Conservation (phyloP, 2,888 invertebrate species). For the Podotricha telesiphe region DNA sequence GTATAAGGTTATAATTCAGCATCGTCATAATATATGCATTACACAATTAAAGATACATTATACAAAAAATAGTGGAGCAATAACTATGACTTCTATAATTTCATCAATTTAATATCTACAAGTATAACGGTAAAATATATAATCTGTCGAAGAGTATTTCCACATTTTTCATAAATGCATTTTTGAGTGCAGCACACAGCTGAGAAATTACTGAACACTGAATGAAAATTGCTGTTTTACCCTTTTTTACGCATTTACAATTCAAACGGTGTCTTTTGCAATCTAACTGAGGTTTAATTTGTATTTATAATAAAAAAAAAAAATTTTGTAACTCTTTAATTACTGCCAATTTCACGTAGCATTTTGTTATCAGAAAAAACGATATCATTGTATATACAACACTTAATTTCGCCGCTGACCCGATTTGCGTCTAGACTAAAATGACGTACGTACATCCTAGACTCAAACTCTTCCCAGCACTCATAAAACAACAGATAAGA, state of each 20-base stretch:
- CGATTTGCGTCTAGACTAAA: conserved; percentile 69
- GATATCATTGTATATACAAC: conserved; percentile 62
- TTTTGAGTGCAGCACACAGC: too few species aligned
- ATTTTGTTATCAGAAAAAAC: conserved; percentile 52
- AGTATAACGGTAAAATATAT: neutral
- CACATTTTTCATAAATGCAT: too few species aligned
- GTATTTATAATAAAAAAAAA: conserved; percentile 45
- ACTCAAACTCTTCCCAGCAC: conserved; percentile 61
- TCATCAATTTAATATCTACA: neutral
- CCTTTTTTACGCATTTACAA: too few species aligned
- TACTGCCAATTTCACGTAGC: conserved; percentile 66
- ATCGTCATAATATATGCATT: neutral
- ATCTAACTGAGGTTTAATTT: too few species aligned
- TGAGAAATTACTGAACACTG: too few species aligned
- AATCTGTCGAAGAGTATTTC: too few species aligned
- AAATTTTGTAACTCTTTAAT: conserved; percentile 68
- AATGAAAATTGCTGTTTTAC: too few species aligned
- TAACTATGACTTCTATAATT: neutral
- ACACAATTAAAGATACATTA: neutral
- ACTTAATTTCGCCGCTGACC: conserved; percentile 74
- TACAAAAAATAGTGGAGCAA: neutral
- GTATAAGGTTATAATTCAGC: conserved; percentile 23
- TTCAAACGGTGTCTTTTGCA: too few species aligned
- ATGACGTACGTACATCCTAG: conserved; percentile 76
- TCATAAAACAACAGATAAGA: conserved; percentile 70